Base-by-base conservation (phyloP, 2,797 vertebrate species). In the Lateolabrax maculatus region DNA sequence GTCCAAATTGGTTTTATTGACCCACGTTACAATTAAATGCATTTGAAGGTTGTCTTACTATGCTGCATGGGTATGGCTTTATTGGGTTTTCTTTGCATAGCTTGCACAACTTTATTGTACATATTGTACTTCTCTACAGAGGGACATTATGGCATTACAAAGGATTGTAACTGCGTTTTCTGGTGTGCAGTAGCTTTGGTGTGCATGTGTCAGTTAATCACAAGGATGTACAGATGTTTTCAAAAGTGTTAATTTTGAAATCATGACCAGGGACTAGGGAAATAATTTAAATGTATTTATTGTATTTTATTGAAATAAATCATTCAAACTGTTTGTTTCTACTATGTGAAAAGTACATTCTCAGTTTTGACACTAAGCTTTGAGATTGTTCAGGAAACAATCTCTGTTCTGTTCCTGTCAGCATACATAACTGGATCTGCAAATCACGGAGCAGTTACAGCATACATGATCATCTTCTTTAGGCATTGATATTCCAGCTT, bases 51-150 rank as follows among this genome's bases (percentile, higher is more conserved):
- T 62, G 82, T 89, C 87, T 82, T 81, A 79, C 88, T 91, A 90
- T 88, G 80, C 92, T 95, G 96, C 95, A 96, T 96, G 96, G 94
- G 83, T 90, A 90, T 92, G 91, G 95, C 93, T 95, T 93, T 84
- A 48, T 93, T 88, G 91, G 69, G 75, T 93, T 92, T 86, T 94
- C 86, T 95, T 96, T 90, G 93, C 95, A 92, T 94, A 92, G 95
- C 96, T 96, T 95, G 95, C 94, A 90, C 93, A 96, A 63, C 92
- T 94, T 95, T 94, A 96, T 93, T 95, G 96, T 97, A 97, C 97
- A 97, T 97, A 96, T 95, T 97, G 97, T 97, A 98, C 97, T 97
- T 96, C 96, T 95, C 92, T 94, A 95, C 96, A 96, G 96, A 97
- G 95, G 96, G 90, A 97, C 96, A 95, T 94, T 92, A 90, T 85